Evolutionary conservation across 2,888 invertebrate species (phyloP), one percentile per base, ranked within the genome.

Genomic region (Phyllotreta striolata): DNA sequence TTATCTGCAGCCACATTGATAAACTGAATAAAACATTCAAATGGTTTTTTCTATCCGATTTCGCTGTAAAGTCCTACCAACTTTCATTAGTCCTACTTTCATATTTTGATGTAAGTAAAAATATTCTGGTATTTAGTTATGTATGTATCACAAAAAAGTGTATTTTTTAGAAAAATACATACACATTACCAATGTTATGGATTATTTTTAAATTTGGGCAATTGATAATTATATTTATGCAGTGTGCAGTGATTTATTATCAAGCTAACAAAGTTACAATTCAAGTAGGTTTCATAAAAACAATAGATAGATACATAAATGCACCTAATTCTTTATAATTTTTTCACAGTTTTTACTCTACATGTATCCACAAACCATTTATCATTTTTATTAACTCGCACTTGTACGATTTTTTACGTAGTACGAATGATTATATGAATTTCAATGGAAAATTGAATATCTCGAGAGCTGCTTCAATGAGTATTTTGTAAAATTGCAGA

Each of bases 51-150:
- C 34, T 47, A 9, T 10, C 34, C 1, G 47, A 47, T 14, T 47
- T 47, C 24, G 34, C 47, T 14, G 6, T 47, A 12, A 47, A 47
- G 24, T 47, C 47, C 1, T 47, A 47, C 34, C 47, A 47, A 4
- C 14, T 47, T 12, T 14, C 47, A 9, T 12, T 47, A 14, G 24
- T 14, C 34, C 24, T 47, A 10, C 24, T 47, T 14, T 9, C 47
- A 47, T 14, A 24, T 13, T 47, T 47, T 47, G 14, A 47, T n/a
- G 47, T 47, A 47, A 47, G 47, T 47, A 47, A 44, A 10, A 44
- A 3, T 24, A 9, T 47, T 44, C 8, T 12, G 6, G 4, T 24
- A 24, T 3, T 24, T 24, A n/a, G n/a, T n/a, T n/a, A 24, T 3
- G 4, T 24, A 24, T 3, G 24, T 4, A 24, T 24, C 24, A 4